Evolutionary conservation across 2,888 invertebrate species (phyloP), one percentile per base, ranked within the genome.

Genomic region (Eupithecia insigniata): DNA sequence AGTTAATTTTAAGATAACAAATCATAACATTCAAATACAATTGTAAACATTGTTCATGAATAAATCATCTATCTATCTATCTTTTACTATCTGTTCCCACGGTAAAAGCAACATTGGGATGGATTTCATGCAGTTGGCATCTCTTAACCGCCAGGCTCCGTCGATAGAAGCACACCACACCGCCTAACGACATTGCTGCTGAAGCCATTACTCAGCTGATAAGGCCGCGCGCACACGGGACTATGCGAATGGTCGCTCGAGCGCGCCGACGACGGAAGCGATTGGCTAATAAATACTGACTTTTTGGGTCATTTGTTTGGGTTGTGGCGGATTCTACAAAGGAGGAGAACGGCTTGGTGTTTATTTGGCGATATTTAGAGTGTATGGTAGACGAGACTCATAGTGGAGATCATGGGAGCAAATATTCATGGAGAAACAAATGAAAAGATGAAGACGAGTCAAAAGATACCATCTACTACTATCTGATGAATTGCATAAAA

Each of bases 221-320:
- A 55, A 55, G 55, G 55, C 12, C 3, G 26, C 55, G 26, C 51
- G 51, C 26, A 26, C 51, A 55, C 26, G 55, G 51, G 46, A 51
- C 46, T 10, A 10, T 14, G 55, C 55, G 26, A 26, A 14, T 12
- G 55, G 26, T 14, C 55, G 55, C 26, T 26, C 26, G 26, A 55
- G 22, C 46, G 22, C n/a, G 18, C 46, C 55, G 26, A 55, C 55
- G 26, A 55, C 55, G 26, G 26, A 55, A 55, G 26, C 55, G 12
- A 55, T 55, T 55, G 26, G 55, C 55, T 55, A 22, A 55, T 55
- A 55, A 55, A 55, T 55, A 55, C 55, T 55, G 12, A 55, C 12
- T 55, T 55, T 55, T 55, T 26, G 26, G 55, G 55, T 5, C 55
- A 55, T 55, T 55, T 26, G 26, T 55, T 55, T 14, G 51, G 55